phyloP scores from a whole-genome alignment of 2,113 vertebrate genomes.

The Ammodramus savannarum region DNA sequence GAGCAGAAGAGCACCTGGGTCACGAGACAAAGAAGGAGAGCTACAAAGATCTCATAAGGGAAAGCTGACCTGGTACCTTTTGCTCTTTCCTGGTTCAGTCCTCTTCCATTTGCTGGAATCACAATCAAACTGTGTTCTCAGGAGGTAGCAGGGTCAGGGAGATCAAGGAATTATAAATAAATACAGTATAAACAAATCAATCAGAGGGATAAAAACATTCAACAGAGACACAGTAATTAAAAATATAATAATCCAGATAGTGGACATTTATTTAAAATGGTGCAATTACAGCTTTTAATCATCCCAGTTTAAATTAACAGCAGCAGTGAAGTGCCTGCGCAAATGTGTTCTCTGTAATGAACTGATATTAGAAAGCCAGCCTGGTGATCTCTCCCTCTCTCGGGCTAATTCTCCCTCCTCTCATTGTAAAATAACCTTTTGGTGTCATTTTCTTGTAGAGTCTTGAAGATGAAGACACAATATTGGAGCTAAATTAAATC shows the following conservation, averaged over 20 bases:
- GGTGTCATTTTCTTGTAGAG: slow-evolving; percentile 43
- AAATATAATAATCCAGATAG: slow-evolving; percentile 64
- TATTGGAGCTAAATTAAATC: slow-evolving; percentile 65
- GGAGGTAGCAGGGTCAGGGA: slow-evolving; percentile 17
- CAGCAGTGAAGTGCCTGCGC: not conserved
- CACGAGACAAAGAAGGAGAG: not conserved
- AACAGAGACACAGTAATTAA: slow-evolving; percentile 55
- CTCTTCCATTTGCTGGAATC: slow-evolving; percentile 31
- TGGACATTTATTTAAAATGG: slow-evolving; percentile 57
- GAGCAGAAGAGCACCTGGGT: not conserved
- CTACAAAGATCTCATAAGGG: not conserved
- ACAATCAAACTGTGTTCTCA: not conserved
- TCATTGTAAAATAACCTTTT: slow-evolving; percentile 50
- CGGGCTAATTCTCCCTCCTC: slow-evolving; percentile 24
- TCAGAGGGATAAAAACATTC: slow-evolving; percentile 56
- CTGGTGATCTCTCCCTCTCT: not conserved
- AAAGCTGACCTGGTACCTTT: slow-evolving; percentile 24
- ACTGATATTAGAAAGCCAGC: slow-evolving; percentile 50
- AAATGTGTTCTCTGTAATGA: slow-evolving; percentile 17
- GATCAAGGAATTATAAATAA: slow-evolving; percentile 59
- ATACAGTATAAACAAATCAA: slow-evolving; percentile 63
- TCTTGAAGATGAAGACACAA: slow-evolving; percentile 58
- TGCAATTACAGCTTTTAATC: slow-evolving; percentile 65
- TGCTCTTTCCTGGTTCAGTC: slow-evolving; percentile 12
- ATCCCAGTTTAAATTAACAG: slow-evolving; percentile 54